Evolutionary conservation across 2,888 invertebrate species (phyloP).

Genomic region (Brenthis hecate): DNA sequence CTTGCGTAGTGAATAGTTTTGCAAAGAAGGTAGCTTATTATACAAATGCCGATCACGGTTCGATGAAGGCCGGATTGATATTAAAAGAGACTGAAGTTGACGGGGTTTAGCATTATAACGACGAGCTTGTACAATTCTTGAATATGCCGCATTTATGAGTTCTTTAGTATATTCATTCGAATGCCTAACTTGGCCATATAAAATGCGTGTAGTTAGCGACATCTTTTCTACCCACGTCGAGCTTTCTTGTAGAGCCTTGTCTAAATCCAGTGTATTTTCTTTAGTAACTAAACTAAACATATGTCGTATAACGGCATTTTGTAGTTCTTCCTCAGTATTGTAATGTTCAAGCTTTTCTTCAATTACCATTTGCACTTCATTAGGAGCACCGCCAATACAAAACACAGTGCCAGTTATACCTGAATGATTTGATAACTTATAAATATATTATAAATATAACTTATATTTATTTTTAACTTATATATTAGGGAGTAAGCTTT

Average conservation of each 20-base stretch:
- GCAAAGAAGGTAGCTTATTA: constrained; percentile 49
- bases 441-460: no score
- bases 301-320: constrained; percentile 53
- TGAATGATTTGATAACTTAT: constrained; percentile 20
- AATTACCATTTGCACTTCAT: constrained; percentile 47
- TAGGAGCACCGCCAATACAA: constrained; percentile 56
- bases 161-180: constrained; percentile 58
- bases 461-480: no score
- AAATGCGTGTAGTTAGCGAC: constrained; percentile 45
- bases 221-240: constrained; percentile 52
- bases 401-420: constrained; percentile 59
- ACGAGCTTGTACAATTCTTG: constrained; percentile 44
- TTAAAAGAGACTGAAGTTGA: constrained; percentile 48
- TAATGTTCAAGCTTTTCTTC: constrained; percentile 47
- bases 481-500: no score
- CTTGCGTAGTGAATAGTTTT: constrained; percentile 46
- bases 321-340: constrained; percentile 48
- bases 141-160: constrained; percentile 51
- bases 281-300: constrained; percentile 54
- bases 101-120: constrained; percentile 37
- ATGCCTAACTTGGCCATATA: constrained; percentile 53
- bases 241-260: constrained; percentile 33
- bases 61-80: constrained; percentile 45
- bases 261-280: constrained; percentile 32
- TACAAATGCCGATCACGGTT: constrained; percentile 38